These are phyloP conservation scores for Holothuria scabra DNA, from an alignment of 53 echinoderm and acorn worm species.

Conservation along the genomic window DNA sequence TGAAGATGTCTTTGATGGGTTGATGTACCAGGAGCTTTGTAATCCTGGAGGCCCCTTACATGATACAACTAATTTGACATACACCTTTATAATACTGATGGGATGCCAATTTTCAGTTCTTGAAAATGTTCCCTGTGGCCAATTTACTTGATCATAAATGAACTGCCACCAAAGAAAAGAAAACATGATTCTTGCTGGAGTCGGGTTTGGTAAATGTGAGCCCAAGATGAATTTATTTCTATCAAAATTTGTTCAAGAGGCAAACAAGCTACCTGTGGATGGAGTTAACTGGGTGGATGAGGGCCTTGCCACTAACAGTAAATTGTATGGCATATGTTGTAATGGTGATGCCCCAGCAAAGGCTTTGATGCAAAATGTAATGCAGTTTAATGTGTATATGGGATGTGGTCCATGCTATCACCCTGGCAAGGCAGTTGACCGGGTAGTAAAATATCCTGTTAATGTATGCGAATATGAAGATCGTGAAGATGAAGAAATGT, in stretches of 20 bases:
- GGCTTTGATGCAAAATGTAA: slow-evolving; percentile 59
- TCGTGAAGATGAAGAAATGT: slow-evolving; percentile 47
- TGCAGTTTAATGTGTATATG: slow-evolving; percentile 61
- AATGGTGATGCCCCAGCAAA: slow-evolving; percentile 62
- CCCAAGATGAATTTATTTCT: slow-evolving; percentile 24
- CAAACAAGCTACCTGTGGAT: slow-evolving; percentile 21
- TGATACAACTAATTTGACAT: slow-evolving; percentile 3
- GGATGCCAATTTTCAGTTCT: slow-evolving; percentile 4
- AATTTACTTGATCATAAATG: slow-evolving; percentile 23
- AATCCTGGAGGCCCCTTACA: background rate
- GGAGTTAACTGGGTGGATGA: slow-evolving; percentile 24
- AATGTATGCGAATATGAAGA: slow-evolving; percentile 53
- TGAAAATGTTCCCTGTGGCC: slow-evolving; percentile 31
- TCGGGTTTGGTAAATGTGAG: slow-evolving; percentile 17
- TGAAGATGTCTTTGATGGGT: background rate
- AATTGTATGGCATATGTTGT: slow-evolving; percentile 57
- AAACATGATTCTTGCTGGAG: slow-evolving; percentile 27
- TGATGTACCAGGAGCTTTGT: background rate
- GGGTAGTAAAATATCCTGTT: slow-evolving; percentile 55
- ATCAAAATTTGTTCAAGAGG: slow-evolving; percentile 32
- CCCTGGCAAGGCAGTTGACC: slow-evolving; percentile 42
- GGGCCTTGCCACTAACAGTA: slow-evolving; percentile 36
- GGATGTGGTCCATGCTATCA: slow-evolving; percentile 62
- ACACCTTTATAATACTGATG: slow-evolving; percentile 23
- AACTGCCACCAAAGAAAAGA: slow-evolving; percentile 17